These are phyloP conservation scores for Drosophila grimshawi DNA, from an alignment of 1,140 invertebrate genomes.

Conservation along the genomic window DNA sequence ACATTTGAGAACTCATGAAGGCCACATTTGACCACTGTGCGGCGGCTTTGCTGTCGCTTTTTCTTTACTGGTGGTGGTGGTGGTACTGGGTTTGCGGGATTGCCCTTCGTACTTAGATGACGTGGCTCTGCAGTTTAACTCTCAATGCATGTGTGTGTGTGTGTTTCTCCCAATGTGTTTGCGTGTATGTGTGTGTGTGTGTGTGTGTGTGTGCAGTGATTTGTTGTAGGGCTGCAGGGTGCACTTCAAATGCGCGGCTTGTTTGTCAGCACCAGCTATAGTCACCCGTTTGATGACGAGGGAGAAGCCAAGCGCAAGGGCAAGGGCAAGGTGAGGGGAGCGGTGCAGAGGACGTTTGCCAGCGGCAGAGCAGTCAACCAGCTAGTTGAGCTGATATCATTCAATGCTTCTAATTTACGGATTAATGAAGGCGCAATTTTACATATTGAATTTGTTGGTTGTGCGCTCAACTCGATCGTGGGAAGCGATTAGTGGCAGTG, in stretches of 20 bases:
- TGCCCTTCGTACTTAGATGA: conserved; percentile 39
- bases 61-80: conserved; percentile 45
- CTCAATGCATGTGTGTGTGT: conserved; percentile 24
- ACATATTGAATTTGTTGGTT: conserved; percentile 73
- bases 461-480: conserved; percentile 60
- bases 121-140: conserved; percentile 37
- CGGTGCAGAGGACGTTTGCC: too few species aligned
- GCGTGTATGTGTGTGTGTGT: too few species aligned
- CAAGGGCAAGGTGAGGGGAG: not conserved
- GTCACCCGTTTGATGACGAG: not conserved
- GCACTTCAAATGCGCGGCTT: conserved; percentile 57
- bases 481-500: conserved; percentile 71
- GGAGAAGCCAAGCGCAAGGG: not conserved
- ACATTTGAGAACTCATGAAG: not conserved
- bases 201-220: conserved; percentile 58
- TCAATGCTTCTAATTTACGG: conserved; percentile 82
- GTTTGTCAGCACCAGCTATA: conserved; percentile 61
- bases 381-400: conserved; percentile 59
- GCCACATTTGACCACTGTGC: conserved; percentile 49
- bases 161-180: conserved; percentile 2
- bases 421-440: conserved; percentile 81
- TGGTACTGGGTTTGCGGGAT: conserved; percentile 38
- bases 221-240: conserved; percentile 55
- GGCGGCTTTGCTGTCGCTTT: not conserved
- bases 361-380: conserved; percentile 15